Base-by-base conservation (phyloP, 2,888 invertebrate species). In the Pogonocherus hispidulus region DNA sequence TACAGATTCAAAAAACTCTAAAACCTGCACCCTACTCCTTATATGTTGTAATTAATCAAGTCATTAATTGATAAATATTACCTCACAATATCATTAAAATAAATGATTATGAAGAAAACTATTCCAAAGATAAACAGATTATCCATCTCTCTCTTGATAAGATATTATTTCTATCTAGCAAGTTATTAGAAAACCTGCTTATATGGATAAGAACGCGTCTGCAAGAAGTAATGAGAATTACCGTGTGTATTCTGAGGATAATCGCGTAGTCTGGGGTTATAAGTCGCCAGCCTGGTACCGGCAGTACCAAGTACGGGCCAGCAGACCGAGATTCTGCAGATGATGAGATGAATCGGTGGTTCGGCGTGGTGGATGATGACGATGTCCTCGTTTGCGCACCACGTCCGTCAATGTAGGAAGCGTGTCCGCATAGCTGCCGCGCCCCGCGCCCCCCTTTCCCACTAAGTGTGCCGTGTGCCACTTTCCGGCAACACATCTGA, bases 351-450 rank as follows among this genome's bases (percentile, higher is more conserved):
- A 59, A 56, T 66, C 46, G 56, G 64, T 22, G 64, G 46, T 68
- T 27, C 51, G 54, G 57, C 32, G 55, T 67, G 62, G 62, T 69
- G 64, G 68, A 59, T 60, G 70, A 70, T 73, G 78, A 73, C 72
- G 75, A 78, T 83, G 82, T 82, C 83, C 83, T 81, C 82, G 80
- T 83, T 82, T 77, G 80, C 79, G 80, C 79, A 81, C 79, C 81
- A 78, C 79, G 81, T 82, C 81, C 81, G 80, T 80, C 80, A 79
- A 79, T 82, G 84, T 85, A 84, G 85, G 84, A 84, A 84, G 84
- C 81, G 81, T 82, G 84, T 84, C 83, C 83, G 83, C 83, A 82
- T 83, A 80, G 81, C 73, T 70, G 66, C 72, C 75, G 70, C 73
- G 66, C 74, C 75, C 79, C 76, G 71, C 74, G 57, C 66, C 47